Evolutionary conservation across 2,113 vertebrate species (phyloP).

Genomic region (Osmerus mordax): DNA sequence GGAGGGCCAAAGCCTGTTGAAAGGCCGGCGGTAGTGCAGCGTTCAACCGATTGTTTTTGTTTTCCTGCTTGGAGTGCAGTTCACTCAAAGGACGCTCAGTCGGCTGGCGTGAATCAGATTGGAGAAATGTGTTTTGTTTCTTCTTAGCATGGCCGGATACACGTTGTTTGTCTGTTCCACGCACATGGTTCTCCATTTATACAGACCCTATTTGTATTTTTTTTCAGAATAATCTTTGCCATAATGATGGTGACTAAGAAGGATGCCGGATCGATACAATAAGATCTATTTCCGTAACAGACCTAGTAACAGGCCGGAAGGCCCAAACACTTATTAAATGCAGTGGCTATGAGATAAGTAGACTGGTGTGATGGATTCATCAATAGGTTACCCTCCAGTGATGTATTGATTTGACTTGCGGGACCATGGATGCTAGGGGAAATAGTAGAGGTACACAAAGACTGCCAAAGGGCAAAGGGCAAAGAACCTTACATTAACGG

Average conservation of each 20-base stretch:
- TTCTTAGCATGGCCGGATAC: background rate
- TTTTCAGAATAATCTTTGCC: background rate
- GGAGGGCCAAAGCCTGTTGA: background rate
- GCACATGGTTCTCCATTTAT: background rate
- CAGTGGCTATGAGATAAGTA: constrained; percentile 2
- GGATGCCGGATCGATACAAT: background rate
- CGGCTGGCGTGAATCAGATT: background rate
- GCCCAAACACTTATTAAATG: background rate
- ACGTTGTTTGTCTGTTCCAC: background rate
- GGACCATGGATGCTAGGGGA: background rate
- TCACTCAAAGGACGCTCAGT: constrained; percentile 6
- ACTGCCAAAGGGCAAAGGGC: constrained; percentile 21
- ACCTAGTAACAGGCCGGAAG: background rate
- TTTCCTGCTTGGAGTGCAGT: constrained; percentile 4
- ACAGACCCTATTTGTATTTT: background rate
- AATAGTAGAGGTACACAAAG: constrained; percentile 2
- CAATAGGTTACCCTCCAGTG: constrained; percentile 33
- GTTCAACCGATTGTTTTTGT: constrained; percentile 5
- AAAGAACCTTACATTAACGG: constrained; percentile 2
- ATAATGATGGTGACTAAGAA: background rate
- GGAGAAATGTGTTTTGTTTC: constrained; percentile 6
- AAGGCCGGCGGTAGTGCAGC: background rate
- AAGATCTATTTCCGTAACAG: background rate
- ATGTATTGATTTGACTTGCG: constrained; percentile 34
- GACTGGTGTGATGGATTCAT: constrained; percentile 23